These are phyloP conservation scores for Micronisus gabar DNA, from an alignment of 2,113 vertebrate species.

Conservation along the genomic window DNA sequence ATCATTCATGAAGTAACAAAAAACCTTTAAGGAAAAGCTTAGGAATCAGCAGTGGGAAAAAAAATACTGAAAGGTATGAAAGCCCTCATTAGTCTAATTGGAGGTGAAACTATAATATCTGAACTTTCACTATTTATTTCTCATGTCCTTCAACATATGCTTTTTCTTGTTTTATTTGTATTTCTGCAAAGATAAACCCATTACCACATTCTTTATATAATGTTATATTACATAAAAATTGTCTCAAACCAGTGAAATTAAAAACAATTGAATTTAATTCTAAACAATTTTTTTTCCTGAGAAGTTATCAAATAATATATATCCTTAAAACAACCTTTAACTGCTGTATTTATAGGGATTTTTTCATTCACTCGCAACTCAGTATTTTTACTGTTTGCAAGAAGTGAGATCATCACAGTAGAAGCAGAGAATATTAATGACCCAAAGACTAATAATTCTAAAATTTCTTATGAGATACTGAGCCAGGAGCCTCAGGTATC, in stretches of 20 bases:
- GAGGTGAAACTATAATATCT: background rate
- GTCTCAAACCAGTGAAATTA: background rate
- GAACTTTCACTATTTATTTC: background rate
- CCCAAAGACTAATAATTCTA: constrained; percentile 73
- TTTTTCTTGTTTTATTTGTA: background rate
- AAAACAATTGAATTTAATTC: background rate
- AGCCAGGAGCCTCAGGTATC: constrained; percentile 61
- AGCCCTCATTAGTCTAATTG: background rate
- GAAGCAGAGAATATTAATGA: constrained; percentile 79
- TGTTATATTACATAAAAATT: background rate
- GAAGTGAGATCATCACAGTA: constrained; percentile 74
- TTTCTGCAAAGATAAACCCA: background rate
- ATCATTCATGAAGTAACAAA: background rate
- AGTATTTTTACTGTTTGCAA: constrained; percentile 34
- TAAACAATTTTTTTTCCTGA: background rate
- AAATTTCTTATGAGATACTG: constrained; percentile 69
- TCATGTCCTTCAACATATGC: background rate
- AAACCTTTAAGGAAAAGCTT: background rate
- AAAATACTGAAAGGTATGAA: background rate
- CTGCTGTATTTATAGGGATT: background rate
- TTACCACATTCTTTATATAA: background rate
- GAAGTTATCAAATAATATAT: background rate
- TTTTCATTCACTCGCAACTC: background rate
- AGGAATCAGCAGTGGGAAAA: background rate
- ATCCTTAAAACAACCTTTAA: background rate